Evolutionary conservation across 2,113 vertebrate species (phyloP).

Genomic region (Heteronetta atricapilla): DNA sequence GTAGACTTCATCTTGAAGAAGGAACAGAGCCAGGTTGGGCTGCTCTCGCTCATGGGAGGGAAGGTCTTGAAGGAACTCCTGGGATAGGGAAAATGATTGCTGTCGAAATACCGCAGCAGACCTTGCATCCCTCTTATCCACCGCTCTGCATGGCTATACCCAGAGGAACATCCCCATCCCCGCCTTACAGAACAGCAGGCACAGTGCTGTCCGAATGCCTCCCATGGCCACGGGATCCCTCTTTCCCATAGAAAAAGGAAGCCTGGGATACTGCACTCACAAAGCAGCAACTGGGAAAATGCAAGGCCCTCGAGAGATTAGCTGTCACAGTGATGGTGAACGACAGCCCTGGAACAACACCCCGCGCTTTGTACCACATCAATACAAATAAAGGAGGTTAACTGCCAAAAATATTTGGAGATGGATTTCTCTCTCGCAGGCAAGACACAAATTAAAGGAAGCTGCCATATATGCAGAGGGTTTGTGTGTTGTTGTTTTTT

Average conservation of each 20-base stretch:
- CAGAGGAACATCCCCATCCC: not conserved
- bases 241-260: not conserved
- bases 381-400: not conserved
- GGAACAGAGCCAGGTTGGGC: not conserved
- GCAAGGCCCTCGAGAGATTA: not conserved
- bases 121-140: not conserved
- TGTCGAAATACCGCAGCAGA: not conserved
- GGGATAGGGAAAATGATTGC: rapidly evolving
- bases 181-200: not conserved
- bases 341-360: not conserved
- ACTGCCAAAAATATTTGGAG: conserved; percentile 20
- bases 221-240: rapidly evolving
- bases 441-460: conserved; percentile 44
- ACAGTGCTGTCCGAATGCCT: not conserved
- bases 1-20: not conserved
- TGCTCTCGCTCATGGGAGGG: not conserved
- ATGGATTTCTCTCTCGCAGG: not conserved
- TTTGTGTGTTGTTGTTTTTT: not conserved
- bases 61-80: not conserved
- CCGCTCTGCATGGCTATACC: rapidly evolving
- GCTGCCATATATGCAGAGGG: conserved; percentile 16
- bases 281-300: not conserved
- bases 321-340: not conserved
- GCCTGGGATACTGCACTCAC: not conserved
- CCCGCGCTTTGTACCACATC: not conserved